Evolutionary conservation across 2,113 vertebrate genomes (phyloP).

Genomic region (Macroglossus sobrinus): DNA sequence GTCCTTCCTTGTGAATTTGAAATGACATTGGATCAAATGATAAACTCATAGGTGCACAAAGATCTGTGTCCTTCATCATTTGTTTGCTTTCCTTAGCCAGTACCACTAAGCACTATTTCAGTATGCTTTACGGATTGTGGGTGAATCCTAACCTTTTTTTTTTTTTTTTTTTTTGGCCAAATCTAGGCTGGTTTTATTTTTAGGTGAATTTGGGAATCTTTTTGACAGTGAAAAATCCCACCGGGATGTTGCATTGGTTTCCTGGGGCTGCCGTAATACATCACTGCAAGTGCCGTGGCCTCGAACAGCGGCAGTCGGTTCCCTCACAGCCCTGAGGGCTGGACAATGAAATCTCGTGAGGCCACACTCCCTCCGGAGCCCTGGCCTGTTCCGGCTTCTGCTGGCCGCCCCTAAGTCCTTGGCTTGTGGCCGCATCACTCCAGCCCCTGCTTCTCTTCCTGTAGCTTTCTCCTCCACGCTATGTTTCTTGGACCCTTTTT

Average conservation of each 20-base stretch:
- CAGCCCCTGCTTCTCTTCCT: background rate
- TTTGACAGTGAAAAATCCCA: background rate
- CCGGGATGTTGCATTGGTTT: background rate
- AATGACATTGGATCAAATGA: background rate
- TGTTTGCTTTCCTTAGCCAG: background rate
- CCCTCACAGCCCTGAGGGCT: background rate
- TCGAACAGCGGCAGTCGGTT: background rate
- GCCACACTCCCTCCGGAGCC: background rate
- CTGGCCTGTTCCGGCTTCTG: background rate
- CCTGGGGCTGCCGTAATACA: background rate
- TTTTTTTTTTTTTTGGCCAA: background rate
- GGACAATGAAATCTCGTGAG: background rate
- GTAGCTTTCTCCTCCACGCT: background rate
- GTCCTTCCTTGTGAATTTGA: background rate
- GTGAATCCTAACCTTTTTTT: background rate
- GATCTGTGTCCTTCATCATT: background rate
- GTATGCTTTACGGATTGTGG: background rate
- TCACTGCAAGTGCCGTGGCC: background rate
- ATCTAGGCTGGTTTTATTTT: background rate
- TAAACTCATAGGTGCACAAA: background rate
- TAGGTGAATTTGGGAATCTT: background rate
- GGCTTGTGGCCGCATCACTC: background rate
- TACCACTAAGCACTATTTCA: background rate
- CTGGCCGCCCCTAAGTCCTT: background rate
- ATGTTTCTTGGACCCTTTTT: background rate